Evolutionary conservation across 2,113 vertebrate genomes (phyloP).

Genomic region (Hydrolagus affinis): DNA sequence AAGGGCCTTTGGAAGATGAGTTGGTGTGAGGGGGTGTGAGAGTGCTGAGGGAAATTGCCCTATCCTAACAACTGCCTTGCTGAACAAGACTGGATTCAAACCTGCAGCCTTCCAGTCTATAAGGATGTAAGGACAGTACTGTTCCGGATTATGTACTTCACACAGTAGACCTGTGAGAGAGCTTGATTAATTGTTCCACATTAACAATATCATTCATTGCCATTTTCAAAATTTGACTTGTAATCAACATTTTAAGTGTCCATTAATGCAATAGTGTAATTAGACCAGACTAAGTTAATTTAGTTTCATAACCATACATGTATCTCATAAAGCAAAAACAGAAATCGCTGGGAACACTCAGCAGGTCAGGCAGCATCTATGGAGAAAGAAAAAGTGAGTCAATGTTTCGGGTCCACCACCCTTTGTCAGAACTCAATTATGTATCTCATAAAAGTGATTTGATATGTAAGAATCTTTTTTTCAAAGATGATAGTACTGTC

Average conservation of each 20-base stretch:
- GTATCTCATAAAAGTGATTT: not conserved
- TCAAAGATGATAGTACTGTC: not conserved
- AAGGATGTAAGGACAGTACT: not conserved
- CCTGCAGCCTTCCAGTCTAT: not conserved
- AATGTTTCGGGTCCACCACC: too few species aligned
- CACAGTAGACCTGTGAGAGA: too few species aligned
- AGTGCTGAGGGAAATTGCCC: too few species aligned
- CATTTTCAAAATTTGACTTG: not conserved
- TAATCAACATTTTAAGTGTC: not conserved
- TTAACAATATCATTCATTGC: not conserved
- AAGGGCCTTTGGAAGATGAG: too few species aligned
- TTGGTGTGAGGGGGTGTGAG: too few species aligned
- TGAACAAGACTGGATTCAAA: not conserved
- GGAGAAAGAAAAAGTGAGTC: too few species aligned
- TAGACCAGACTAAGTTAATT: not conserved
- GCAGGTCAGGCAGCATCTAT: too few species aligned
- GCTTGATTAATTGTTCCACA: not conserved
- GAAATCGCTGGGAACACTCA: too few species aligned
- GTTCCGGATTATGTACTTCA: not conserved
- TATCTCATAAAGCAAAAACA: not conserved
- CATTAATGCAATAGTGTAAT: not conserved
- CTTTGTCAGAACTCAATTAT: too few species aligned
- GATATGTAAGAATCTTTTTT: not conserved
- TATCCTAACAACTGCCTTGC: not conserved
- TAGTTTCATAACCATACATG: not conserved